Evolutionary conservation across 2,888 invertebrate species (phyloP), one percentile per base, ranked within the genome.

Genomic region (Chromoteleia sp.): DNA sequence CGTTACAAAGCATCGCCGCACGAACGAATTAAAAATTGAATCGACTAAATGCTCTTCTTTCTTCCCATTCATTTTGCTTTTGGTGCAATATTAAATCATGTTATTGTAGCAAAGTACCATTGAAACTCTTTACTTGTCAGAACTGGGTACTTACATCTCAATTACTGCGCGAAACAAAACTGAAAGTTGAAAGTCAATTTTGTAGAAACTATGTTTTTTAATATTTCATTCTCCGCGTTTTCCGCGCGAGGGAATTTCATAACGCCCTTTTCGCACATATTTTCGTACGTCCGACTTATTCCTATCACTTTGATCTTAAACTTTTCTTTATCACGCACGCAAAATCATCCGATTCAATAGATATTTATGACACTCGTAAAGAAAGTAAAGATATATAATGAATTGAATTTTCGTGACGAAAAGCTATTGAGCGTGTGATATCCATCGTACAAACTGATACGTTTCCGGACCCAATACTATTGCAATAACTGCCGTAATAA

Each of bases 401-500:
- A 76, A 76, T 76, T 68, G 68, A 76, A 76, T 68, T 68, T 68
- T 52, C 68, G 68, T 59, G 68, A 68, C 52, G 50, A 68, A 61
- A 68, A 52, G 59, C 70, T 63, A 56, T 63, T 48, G 76, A 54
- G 52, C 10, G 12, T 45, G 17, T 21, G 29, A 70, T 77, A 77
- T 33, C 36, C 45, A 48, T 61, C 63, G 63, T 30, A 45, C 63
- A 56, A 63, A 70, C 71, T 45, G 58, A 70, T 71, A 68, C 45
- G 52, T 68, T 68, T 76, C 25, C 54, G 17, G 54, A 33, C n/a
- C 36, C 50, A 50, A 59, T 58, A 39, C 58, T 50, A 30, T 61
- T 33, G 61, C 68, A 68, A 77, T 77, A 70, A 70, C 61, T 77
- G 68, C 21, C 39, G 43, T 36, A 77, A 77, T 77, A 77, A 77